Base-by-base conservation (phyloP, 2,888 invertebrate species). In the Caenorhabditis doughertyi region DNA sequence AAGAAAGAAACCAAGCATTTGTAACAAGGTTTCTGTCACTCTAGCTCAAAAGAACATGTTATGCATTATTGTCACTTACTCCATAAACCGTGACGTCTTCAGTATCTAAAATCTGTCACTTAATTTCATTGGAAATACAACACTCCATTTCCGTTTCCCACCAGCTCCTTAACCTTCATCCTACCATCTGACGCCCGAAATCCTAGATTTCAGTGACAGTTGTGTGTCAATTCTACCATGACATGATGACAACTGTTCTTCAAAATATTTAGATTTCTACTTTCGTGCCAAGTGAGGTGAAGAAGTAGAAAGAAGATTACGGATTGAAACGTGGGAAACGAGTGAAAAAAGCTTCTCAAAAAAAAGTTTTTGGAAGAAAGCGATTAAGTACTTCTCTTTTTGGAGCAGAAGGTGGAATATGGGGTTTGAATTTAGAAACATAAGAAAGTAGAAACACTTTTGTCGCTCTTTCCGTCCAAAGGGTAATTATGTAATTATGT, bases 401-500 rank as follows among this genome's bases (percentile, higher is more conserved):
- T n/a, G 13, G 62, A 27, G 18, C 29, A 47, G n/a, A n/a, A n/a
- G 16, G 29, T 64, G 13, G 18, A 25, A 51, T 25, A 51, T 25
- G 49, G 51, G 39, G 32, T 44, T n/a, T 32, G 65, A 60, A 68
- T 56, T 49, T 44, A 23, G 65, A 68, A 60, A 58, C 60, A 56
- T 32, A 55, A 47, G 35, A 53, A 62, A 60, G 60, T 27, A 51
- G 65, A 23, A 35, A 49, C 60, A 42, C 23, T 51, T n/a, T 53
- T 53, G 60, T 23, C 39, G 51, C 49, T n/a, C n/a, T 65, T 51
- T 58, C 16, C 58, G 49, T 13, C 18, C 44, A 18, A 39, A 53
- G 74, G 32, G 77, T 77, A 77, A 77, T 77, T 77, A 77, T 77
- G 77, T 62, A 77, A 77, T 77, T 77, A 77, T 77, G 76, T 51